Evolutionary conservation across 2,888 invertebrate genomes (phyloP).

Genomic region (Eupithecia inturbata): DNA sequence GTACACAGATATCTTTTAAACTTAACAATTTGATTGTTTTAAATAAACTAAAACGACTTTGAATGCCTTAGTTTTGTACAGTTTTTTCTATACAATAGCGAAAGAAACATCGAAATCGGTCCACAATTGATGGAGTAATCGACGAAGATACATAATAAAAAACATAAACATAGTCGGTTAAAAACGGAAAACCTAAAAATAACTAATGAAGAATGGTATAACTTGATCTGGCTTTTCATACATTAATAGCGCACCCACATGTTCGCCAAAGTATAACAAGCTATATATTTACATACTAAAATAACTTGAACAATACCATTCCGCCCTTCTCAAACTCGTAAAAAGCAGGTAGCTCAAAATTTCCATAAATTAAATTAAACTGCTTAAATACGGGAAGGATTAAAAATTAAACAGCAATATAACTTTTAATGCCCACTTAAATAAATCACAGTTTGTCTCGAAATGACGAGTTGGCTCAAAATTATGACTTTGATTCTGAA

Average conservation of each 20-base stretch:
- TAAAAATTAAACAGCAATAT: conserved; percentile 56
- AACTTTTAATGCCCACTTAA: conserved; percentile 59
- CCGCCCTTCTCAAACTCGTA: conserved; percentile 5
- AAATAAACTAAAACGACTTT: too few species aligned
- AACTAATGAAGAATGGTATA: not conserved
- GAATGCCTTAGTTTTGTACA: too few species aligned
- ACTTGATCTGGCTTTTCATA: not conserved
- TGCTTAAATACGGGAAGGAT: conserved; percentile 41
- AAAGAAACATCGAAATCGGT: too few species aligned
- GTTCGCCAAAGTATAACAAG: not conserved
- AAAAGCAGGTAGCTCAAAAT: conserved; percentile 16
- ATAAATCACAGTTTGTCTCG: conserved; percentile 51
- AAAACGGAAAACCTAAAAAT: not conserved
- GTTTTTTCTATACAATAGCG: too few species aligned
- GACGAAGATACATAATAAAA: too few species aligned
- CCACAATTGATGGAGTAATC: too few species aligned
- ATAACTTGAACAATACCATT: conserved; percentile 2
- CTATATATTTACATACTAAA: not conserved
- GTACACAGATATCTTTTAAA: not conserved
- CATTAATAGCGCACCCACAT: not conserved
- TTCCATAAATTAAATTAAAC: conserved; percentile 22
- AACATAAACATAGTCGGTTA: too few species aligned
- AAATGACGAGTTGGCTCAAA: conserved; percentile 41
- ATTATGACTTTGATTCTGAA: conserved; percentile 34
- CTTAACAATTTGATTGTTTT: too few species aligned